Percentiles rank a stretch among this genome's conserved stretches.
Evolutionary conservation across 2,113 vertebrate genomes (phyloP).

Genomic region (Forbesichthys agassizii): DNA sequence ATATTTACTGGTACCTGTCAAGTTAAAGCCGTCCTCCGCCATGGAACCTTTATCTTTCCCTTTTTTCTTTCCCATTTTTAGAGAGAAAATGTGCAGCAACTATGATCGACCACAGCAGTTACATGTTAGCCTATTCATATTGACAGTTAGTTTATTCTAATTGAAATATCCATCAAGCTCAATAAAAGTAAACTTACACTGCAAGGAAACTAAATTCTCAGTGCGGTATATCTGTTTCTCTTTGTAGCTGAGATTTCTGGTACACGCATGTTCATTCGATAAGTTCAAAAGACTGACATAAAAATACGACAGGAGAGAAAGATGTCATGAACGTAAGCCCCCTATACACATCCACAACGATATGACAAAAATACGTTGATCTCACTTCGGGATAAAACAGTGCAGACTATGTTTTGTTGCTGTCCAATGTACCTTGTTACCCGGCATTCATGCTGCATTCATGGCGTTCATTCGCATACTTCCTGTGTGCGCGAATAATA

Average conservation of each 20-base stretch:
- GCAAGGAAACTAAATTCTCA: slow-evolving; percentile 5
- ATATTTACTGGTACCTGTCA: slow-evolving; percentile 51
- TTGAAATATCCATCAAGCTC: not conserved
- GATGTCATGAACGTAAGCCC: not conserved
- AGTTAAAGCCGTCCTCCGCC: slow-evolving; percentile 59
- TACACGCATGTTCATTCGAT: not conserved
- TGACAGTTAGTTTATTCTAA: too few relatives aligned
- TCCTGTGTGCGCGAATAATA: slow-evolving; percentile 39
- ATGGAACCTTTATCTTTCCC: slow-evolving; percentile 59
- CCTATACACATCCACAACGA: not conserved
- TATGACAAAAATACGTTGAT: slow-evolving; percentile 13
- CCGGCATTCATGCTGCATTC: not conserved
- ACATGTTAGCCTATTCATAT: too few relatives aligned
- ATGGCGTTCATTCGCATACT: not conserved
- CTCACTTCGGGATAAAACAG: slow-evolving; percentile 29
- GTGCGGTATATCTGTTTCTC: slow-evolving; percentile 27
- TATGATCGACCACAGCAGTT: not conserved
- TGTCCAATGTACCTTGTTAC: not conserved
- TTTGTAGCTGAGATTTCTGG: slow-evolving; percentile 11
- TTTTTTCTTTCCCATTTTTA: slow-evolving; percentile 77
- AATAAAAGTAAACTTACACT: slow-evolving; percentile 44
- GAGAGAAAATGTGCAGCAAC: slow-evolving; percentile 3
- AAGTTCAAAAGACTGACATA: too few relatives aligned
- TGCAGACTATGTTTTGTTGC: not conserved
- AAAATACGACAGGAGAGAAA: not conserved